Evolutionary conservation across 2,797 vertebrate species (phyloP).

Genomic region (Eurystomus glaucurus): DNA sequence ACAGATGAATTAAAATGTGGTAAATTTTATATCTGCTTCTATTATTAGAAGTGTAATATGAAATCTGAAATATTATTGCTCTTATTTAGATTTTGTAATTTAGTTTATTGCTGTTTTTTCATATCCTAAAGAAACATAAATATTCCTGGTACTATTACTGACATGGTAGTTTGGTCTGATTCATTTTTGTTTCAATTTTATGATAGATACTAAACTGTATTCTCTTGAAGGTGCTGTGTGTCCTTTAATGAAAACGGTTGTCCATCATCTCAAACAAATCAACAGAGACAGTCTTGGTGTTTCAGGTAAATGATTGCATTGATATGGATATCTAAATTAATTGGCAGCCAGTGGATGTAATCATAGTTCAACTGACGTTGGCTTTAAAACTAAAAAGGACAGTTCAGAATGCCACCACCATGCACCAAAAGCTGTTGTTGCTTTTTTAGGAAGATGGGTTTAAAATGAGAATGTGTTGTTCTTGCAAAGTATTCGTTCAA

Average conservation of each 20-base stretch:
- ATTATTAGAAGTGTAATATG: background rate
- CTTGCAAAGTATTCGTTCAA: background rate
- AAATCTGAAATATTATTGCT: background rate
- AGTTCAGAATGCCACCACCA: background rate
- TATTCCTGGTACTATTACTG: background rate
- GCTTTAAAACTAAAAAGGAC: background rate
- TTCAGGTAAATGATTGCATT: conserved; percentile 85
- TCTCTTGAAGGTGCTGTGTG: conserved; percentile 86
- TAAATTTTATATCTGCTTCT: background rate
- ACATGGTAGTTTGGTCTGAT: background rate
- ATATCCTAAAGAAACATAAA: background rate
- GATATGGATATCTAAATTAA: background rate
- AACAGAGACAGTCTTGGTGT: conserved; percentile 82
- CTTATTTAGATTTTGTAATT: background rate
- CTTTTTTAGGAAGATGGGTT: background rate
- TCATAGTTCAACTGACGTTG: background rate
- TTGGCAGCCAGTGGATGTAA: background rate
- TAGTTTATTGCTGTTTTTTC: background rate
- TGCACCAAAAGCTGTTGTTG: background rate
- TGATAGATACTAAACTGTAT: background rate
- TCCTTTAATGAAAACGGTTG: conserved; percentile 86
- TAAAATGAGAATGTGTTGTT: background rate
- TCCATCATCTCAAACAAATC: conserved; percentile 80
- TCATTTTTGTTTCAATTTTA: background rate
- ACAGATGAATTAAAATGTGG: background rate